Base-by-base conservation (phyloP, 1,140 invertebrate genomes). In the Chelonus insularis region DNA sequence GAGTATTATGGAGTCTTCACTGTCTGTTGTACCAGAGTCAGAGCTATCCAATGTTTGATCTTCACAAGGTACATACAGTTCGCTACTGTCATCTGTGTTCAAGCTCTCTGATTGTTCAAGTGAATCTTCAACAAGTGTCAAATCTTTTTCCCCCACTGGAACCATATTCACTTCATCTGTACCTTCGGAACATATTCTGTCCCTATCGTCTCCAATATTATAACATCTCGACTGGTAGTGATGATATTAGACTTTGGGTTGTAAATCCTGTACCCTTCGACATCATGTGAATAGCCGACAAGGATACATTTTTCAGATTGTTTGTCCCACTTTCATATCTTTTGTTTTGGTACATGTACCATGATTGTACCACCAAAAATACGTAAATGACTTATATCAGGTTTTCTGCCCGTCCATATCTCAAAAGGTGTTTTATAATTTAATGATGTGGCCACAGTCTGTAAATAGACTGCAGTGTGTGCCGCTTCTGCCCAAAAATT, bases 321-420 rank as follows among this genome's bases (percentile, higher is more conserved):
- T 9, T 52, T 25, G 50, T 73, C 69, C 50, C 64, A 69, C 36
- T 75, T 76, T 43, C 50, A 16, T 1, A 69, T 43, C 36, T 70
- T 66, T 59, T 71, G 63, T 45, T 74, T 69, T 37, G 65, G 67
- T 32, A 69, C 60, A 18, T 61, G 62, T 7, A 63, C 50, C 51
- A 62, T 58, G 1, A 57, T 67, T 54, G 57, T 36, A 57, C 76
- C 79, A 5, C 78, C 80, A 75, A 83, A 82, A 41, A 74, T 69
- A 39, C 66, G 67, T 2, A 75, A 25, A 47, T 69, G 32, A 18
- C 45, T 61, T 25, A 77, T 20, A 61, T 72, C 62, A 12, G 65
- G 60, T 47, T 70, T 65, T 48, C 61, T 54, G 3, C 43, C 51
- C 1, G 60, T 60, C 72, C 72, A 76, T 36, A 64, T 8, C 61